phyloP scores from a whole-genome alignment of 2,888 invertebrate species.

The Apamea anceps region DNA sequence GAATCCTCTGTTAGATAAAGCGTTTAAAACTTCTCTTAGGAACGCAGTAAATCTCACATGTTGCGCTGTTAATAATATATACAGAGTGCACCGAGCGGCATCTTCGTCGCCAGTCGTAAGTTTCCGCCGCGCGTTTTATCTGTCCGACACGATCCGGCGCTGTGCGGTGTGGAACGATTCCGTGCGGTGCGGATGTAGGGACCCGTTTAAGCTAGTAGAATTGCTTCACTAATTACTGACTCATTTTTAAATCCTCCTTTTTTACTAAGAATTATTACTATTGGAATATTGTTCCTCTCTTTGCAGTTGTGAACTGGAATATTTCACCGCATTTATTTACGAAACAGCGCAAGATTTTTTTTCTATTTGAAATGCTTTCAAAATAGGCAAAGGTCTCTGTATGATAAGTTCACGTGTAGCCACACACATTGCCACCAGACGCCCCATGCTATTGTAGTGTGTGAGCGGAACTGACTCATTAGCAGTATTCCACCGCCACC shows the following conservation, averaged over 20 bases:
- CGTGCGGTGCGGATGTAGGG: background rate
- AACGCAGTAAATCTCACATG: slow-evolving; percentile 59
- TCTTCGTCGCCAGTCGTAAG: slow-evolving; percentile 28
- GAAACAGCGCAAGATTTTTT: background rate
- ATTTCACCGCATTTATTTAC: background rate
- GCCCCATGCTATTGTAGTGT: background rate
- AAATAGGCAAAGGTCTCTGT: background rate
- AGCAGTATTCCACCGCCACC: slow-evolving; percentile 20
- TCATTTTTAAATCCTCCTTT: slow-evolving; percentile 1
- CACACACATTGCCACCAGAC: background rate
- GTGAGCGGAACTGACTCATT: slow-evolving; percentile 56
- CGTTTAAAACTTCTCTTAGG: slow-evolving; percentile 52
- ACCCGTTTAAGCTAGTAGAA: background rate
- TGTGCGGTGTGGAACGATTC: slow-evolving; percentile 1
- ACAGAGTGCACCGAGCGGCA: slow-evolving; percentile 26
- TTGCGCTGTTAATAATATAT: slow-evolving; percentile 58
- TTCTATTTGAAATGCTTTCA: background rate
- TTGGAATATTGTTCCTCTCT: slow-evolving; percentile 4
- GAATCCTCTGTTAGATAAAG: slow-evolving; percentile 50
- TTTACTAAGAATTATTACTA: slow-evolving; percentile 10
- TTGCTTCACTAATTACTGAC: slow-evolving; percentile 3
- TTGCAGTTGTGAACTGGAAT: background rate
- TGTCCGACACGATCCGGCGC: slow-evolving; percentile 1
- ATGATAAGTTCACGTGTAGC: background rate
- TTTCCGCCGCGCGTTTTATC: slow-evolving; percentile 8